Evolutionary conservation across 2,113 vertebrate species (phyloP).

Genomic region (Ptychochromis oligacanthus): DNA sequence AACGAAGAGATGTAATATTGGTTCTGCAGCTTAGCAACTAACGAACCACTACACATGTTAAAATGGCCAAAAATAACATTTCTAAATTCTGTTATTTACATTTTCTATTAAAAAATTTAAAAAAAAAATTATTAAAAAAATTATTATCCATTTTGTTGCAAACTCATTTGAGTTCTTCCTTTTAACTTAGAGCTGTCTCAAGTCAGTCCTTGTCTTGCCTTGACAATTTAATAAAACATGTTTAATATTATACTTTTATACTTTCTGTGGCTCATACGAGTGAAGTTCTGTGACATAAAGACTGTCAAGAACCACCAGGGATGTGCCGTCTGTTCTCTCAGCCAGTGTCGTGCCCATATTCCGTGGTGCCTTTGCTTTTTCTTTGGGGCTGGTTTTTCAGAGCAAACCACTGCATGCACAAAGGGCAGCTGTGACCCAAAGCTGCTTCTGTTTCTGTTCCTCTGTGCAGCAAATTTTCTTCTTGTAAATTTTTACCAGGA

Average conservation of each 20-base stretch:
- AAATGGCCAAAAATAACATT: not conserved
- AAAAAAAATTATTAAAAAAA: not conserved
- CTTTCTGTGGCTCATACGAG: not conserved
- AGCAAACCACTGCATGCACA: not conserved
- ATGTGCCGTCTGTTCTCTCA: not conserved
- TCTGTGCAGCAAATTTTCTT: not conserved
- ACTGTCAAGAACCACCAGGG: not conserved
- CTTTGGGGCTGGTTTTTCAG: not conserved
- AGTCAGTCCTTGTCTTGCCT: not conserved
- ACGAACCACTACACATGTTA: not conserved
- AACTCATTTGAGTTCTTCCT: not conserved
- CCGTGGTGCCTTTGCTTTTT: not conserved
- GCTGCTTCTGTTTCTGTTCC: not conserved
- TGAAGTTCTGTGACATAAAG: not conserved
- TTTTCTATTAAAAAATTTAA: not conserved
- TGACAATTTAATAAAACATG: accelerated
- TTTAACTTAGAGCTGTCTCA: not conserved
- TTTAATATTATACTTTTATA: not conserved
- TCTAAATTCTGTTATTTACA: not conserved
- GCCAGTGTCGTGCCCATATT: not conserved
- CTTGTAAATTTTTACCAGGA: not conserved
- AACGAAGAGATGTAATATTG: not conserved
- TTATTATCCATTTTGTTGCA: not conserved
- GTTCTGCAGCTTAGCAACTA: not conserved
- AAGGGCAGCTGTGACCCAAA: not conserved